Evolutionary conservation across 2,113 vertebrate genomes (phyloP).

Genomic region (Phalacrocorax pelagicus): DNA sequence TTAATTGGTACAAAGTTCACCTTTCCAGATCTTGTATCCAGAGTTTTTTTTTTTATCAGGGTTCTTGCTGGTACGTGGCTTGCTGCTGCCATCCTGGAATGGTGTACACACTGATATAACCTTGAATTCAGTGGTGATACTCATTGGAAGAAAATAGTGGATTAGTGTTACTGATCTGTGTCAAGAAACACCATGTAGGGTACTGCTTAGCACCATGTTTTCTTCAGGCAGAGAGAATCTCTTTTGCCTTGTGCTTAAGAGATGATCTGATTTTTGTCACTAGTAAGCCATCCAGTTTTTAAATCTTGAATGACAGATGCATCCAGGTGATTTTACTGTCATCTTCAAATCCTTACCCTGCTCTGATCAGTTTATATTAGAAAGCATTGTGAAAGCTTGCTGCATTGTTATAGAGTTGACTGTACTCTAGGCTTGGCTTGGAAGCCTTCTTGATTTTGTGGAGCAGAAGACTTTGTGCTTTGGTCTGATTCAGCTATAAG

Average conservation of each 20-base stretch:
- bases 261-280: background rate
- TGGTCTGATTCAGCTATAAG: background rate
- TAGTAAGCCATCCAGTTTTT: background rate
- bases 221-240: background rate
- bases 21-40: background rate
- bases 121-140: background rate
- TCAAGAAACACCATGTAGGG: background rate
- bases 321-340: background rate
- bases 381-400: background rate
- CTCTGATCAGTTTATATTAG: background rate
- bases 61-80: background rate
- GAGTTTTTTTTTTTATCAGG: background rate
- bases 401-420: fast-evolving
- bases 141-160: background rate
- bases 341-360: background rate
- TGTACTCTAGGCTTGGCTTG: background rate
- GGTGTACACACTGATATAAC: background rate
- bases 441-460: background rate
- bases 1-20: background rate
- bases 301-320: background rate
- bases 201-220: background rate
- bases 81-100: background rate
- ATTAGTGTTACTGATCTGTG: background rate
- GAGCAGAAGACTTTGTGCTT: background rate
- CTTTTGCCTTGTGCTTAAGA: background rate